These are phyloP conservation scores for Anthoscopus minutus DNA, from an alignment of 2,113 vertebrate species.

Conservation along the genomic window DNA sequence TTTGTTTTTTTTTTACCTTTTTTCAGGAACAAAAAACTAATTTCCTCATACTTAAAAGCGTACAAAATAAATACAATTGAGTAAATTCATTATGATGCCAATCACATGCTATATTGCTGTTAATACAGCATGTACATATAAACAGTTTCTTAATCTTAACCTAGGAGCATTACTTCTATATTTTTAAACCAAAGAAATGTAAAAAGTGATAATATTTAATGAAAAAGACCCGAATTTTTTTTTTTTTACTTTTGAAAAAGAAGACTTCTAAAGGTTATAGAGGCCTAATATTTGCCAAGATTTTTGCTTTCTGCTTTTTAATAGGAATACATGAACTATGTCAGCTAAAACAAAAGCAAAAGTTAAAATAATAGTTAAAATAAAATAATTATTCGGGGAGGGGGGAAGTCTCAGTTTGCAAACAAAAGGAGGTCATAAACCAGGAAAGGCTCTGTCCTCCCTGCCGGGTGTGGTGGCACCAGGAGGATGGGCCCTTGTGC, in stretches of 20 bases:
- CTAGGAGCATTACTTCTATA: neutral
- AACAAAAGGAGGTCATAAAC: fast-evolving
- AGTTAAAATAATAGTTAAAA: too few species aligned
- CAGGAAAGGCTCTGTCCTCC: neutral
- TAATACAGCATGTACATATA: neutral
- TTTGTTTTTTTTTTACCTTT: neutral
- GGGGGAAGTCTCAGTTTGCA: neutral
- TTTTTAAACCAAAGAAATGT: neutral
- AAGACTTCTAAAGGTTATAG: neutral
- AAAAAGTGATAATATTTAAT: neutral
- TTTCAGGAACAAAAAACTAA: neutral
- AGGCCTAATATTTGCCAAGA: neutral
- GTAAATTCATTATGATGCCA: neutral
- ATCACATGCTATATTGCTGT: neutral
- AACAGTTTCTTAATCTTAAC: neutral
- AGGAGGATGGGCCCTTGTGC: fast-evolving
- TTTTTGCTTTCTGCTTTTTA: neutral
- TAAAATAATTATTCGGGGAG: too few species aligned
- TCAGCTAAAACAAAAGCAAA: neutral
- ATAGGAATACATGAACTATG: neutral
- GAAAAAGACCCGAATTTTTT: neutral
- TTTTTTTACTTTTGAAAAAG: neutral
- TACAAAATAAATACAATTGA: neutral
- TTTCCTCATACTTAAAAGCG: neutral
- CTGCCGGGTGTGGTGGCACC: neutral